These are phyloP conservation scores for Oreortyx pictus DNA, from an alignment of 2,797 vertebrate genomes.

Conservation along the genomic window DNA sequence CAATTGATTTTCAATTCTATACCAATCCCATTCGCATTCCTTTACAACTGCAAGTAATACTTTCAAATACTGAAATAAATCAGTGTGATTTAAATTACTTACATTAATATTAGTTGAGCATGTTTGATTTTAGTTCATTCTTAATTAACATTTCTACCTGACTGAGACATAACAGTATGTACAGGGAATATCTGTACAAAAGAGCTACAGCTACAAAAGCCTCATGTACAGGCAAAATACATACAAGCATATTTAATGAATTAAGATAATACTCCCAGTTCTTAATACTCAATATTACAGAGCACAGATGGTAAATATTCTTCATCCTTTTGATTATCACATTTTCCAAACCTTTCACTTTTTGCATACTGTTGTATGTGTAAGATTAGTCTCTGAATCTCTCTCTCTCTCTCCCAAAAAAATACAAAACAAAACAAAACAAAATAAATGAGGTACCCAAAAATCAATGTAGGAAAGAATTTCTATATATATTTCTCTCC, in stretches of 20 bases:
- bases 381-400: not conserved
- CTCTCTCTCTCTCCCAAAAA: not conserved
- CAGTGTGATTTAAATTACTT: not conserved
- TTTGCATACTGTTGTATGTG: not conserved
- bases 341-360: not conserved
- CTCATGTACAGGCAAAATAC: not conserved
- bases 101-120: not conserved
- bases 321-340: not conserved
- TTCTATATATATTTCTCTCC: not conserved
- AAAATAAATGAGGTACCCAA: not conserved
- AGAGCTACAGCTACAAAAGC: not conserved
- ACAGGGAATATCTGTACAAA: not conserved
- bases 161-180: not conserved
- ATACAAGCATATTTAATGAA: not conserved
- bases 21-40: not conserved
- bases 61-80: conserved; percentile 2
- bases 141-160: not conserved
- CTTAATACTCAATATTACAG: not conserved
- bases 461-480: not conserved
- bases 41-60: not conserved
- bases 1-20: not conserved
- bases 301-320: not conserved
- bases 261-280: not conserved
- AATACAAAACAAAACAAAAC: not conserved
- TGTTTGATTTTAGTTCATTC: not conserved